These are phyloP conservation scores for Nematopogon swammerdamellus DNA, from an alignment of 2,888 invertebrate genomes.

Conservation along the genomic window DNA sequence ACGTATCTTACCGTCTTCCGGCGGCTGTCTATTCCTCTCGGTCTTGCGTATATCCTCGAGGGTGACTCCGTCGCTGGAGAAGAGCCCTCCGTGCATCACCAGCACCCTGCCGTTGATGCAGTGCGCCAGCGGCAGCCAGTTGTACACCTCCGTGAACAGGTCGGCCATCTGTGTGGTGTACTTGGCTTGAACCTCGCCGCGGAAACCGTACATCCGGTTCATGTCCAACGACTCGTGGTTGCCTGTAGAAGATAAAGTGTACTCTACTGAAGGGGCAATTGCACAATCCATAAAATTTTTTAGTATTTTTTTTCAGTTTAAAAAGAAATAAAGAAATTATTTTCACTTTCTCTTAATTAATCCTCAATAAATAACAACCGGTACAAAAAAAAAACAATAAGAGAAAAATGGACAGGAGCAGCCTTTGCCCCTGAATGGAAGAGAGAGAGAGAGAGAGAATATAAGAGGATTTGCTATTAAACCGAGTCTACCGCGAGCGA, in stretches of 20 bases:
- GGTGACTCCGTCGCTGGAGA: constrained; percentile 91
- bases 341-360: too few relatives aligned
- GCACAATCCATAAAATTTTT: too few relatives aligned
- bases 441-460: too few relatives aligned
- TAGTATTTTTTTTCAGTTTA: too few relatives aligned
- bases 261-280: too few relatives aligned
- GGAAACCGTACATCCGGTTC: constrained; percentile 99
- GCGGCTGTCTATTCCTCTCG: constrained; percentile 94
- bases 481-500: too few relatives aligned
- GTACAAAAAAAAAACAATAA: too few relatives aligned
- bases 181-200: constrained; percentile 96
- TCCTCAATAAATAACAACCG: too few relatives aligned
- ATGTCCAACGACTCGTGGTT: constrained; percentile 97
- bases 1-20: constrained; percentile 84
- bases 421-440: too few relatives aligned
- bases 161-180: constrained; percentile 95
- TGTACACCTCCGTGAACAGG: constrained; percentile 97
- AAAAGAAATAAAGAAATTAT: too few relatives aligned
- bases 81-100: constrained; percentile 98
- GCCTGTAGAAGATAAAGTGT: constrained; percentile 60
- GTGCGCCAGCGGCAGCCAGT: constrained; percentile 94
- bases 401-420: too few relatives aligned
- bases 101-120: constrained; percentile 79
- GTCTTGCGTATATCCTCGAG: constrained; percentile 86
- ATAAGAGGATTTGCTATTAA: too few relatives aligned